These are phyloP conservation scores for Aphaenogaster ashmeadi DNA, from an alignment of 1,140 invertebrate genomes.

Conservation along the genomic window DNA sequence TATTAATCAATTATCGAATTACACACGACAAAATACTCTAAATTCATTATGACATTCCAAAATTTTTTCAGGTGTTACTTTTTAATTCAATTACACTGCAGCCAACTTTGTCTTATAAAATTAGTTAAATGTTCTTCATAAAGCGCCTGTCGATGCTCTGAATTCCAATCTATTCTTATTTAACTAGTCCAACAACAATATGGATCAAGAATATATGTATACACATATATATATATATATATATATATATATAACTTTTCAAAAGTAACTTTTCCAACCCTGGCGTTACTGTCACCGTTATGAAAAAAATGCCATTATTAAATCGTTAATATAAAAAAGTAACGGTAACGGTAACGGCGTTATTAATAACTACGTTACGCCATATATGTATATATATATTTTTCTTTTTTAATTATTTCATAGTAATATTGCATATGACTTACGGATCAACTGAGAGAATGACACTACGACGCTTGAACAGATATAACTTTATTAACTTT, in stretches of 20 bases:
- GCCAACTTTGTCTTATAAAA: background rate
- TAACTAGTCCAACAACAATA: background rate
- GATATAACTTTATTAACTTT: slow-evolving; percentile 19
- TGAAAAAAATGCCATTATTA: too few species aligned
- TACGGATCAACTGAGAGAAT: background rate
- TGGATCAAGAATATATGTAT: background rate
- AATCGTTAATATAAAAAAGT: too few species aligned
- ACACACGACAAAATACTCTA: background rate
- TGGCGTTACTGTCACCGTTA: too few species aligned
- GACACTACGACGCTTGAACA: background rate
- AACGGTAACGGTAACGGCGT: too few species aligned
- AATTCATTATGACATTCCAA: background rate
- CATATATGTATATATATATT: too few species aligned
- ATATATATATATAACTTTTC: too few species aligned
- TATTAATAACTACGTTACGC: too few species aligned
- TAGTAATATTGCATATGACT: background rate
- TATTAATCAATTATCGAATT: background rate
- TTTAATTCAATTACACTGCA: background rate
- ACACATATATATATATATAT: too few species aligned
- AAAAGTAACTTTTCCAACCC: too few species aligned
- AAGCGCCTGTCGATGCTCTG: background rate
- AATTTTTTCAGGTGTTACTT: background rate
- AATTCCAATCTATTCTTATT: slow-evolving; percentile 3
- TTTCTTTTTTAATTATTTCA: background rate
- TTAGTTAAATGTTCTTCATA: background rate